These are phyloP conservation scores for Lethenteron reissneri DNA, from an alignment of 2,113 vertebrate species.

Conservation along the genomic window DNA sequence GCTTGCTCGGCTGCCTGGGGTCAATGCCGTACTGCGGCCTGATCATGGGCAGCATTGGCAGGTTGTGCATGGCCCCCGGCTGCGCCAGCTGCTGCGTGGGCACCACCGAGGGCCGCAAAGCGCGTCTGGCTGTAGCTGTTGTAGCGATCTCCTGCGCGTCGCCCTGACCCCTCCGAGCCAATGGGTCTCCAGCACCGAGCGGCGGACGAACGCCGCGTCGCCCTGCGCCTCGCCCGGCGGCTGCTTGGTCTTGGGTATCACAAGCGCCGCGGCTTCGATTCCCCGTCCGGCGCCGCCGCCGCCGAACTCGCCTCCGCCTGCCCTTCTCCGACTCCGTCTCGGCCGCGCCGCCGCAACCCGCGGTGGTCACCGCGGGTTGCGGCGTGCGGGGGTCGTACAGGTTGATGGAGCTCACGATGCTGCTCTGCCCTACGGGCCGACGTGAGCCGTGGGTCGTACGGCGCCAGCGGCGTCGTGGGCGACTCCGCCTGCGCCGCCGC, in stretches of 20 bases:
- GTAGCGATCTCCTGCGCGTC: constrained; percentile 46
- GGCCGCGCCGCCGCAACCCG: background rate
- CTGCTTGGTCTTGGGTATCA: constrained; percentile 15
- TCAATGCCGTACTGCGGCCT: constrained; percentile 14
- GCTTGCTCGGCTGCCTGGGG: constrained; percentile 20
- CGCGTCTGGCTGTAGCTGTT: constrained; percentile 77
- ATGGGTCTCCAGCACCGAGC: constrained; percentile 59
- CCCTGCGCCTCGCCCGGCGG: constrained; percentile 17
- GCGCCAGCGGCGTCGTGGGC: constrained; percentile 30
- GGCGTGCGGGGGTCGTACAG: constrained; percentile 61
- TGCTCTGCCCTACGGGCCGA: constrained; percentile 49
- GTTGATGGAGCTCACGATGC: constrained; percentile 59
- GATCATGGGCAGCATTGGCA: accelerated
- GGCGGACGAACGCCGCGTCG: constrained; percentile 20
- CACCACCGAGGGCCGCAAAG: constrained; percentile 29
- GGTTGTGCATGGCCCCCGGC: constrained; percentile 11
- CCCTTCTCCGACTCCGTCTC: background rate
- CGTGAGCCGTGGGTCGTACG: constrained; percentile 56
- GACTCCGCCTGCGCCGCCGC: constrained; percentile 8
- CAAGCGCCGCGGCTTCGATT: background rate
- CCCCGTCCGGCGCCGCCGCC: background rate
- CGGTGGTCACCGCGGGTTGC: constrained; percentile 16
- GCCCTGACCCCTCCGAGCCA: constrained; percentile 21
- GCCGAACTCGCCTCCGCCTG: constrained; percentile 14
- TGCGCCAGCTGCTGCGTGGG: constrained; percentile 8